Evolutionary conservation across 2,888 invertebrate genomes (phyloP).

Genomic region (Cistogaster globosa): DNA sequence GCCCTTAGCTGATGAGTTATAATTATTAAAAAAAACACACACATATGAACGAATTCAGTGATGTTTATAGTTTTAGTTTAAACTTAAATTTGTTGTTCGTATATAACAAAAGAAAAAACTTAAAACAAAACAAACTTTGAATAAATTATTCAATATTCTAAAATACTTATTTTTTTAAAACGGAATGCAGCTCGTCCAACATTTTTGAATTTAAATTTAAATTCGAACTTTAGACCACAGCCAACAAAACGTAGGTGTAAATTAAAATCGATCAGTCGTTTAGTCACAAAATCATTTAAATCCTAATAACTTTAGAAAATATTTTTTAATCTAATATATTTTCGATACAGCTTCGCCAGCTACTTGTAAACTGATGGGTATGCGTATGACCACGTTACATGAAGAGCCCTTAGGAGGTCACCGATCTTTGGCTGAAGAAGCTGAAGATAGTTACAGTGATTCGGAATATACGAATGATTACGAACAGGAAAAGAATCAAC

Average conservation of each 20-base stretch:
- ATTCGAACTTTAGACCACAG: conserved; percentile 95
- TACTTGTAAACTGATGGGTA: conserved; percentile 89
- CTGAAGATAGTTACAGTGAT: conserved; percentile 83
- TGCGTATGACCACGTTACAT: conserved; percentile 95
- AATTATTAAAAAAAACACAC: conserved; percentile 41
- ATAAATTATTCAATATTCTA: conserved; percentile 43
- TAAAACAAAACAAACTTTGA: background rate
- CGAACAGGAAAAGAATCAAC: conserved; percentile 81
- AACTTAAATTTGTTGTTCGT: conserved; percentile 46
- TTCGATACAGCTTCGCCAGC: conserved; percentile 89
- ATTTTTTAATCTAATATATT: conserved; percentile 15
- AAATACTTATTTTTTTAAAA: conserved; percentile 40
- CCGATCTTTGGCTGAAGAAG: conserved; percentile 83
- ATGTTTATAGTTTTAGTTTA: conserved; percentile 63
- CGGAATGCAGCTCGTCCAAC: conserved; percentile 97
- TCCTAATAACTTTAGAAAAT: background rate
- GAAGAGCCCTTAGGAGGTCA: conserved; percentile 88
- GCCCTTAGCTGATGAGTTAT: conserved; percentile 58
- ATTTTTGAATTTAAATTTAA: conserved; percentile 98
- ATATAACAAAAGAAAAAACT: background rate
- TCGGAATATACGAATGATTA: conserved; percentile 83
- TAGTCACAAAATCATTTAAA: conserved; percentile 6
- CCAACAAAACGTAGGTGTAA: conserved; percentile 94
- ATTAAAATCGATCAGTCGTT: conserved; percentile 50
- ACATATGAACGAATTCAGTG: conserved; percentile 56